phyloP scores from a whole-genome alignment of 1,140 invertebrate genomes.

The Brachionus paranguensis region DNA sequence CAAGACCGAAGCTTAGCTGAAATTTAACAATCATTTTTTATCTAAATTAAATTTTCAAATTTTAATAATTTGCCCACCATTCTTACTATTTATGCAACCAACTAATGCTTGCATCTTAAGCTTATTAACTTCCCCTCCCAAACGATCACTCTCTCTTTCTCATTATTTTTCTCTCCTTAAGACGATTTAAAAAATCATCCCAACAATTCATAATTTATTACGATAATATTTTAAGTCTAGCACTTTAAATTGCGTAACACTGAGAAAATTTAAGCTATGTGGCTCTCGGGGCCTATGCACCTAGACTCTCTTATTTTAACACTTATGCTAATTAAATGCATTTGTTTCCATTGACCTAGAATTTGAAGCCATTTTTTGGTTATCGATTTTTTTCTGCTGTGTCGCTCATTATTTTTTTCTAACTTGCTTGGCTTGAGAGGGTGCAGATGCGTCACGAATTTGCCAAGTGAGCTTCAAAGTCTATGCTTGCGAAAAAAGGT shows the following conservation, averaged over 20 bases:
- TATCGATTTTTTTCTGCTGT: not conserved
- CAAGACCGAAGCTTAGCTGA: conserved; percentile 25
- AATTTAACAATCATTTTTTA: conserved; percentile 30
- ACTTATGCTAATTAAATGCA: not conserved
- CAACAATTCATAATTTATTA: not conserved
- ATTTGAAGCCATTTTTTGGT: not conserved
- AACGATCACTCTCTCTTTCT: not conserved
- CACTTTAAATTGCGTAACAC: not conserved
- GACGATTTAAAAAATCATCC: not conserved
- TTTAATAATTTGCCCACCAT: not conserved
- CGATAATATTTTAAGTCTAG: not conserved
- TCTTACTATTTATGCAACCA: not conserved
- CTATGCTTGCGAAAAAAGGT: not conserved
- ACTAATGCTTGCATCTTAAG: not conserved
- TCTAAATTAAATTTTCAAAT: not conserved
- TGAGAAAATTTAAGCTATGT: not conserved
- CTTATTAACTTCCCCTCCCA: not conserved
- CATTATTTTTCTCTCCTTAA: not conserved
- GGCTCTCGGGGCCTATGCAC: not conserved
- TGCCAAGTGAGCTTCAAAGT: not conserved
- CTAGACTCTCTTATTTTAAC: not conserved
- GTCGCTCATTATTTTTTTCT: not conserved
- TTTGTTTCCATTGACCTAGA: not conserved
- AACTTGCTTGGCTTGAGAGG: not conserved
- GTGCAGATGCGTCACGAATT: not conserved